Percentiles rank a stretch among this genome's conserved stretches.
These are phyloP conservation scores for Ciconia maguari DNA, from an alignment of 2,113 vertebrate species.

Conservation along the genomic window DNA sequence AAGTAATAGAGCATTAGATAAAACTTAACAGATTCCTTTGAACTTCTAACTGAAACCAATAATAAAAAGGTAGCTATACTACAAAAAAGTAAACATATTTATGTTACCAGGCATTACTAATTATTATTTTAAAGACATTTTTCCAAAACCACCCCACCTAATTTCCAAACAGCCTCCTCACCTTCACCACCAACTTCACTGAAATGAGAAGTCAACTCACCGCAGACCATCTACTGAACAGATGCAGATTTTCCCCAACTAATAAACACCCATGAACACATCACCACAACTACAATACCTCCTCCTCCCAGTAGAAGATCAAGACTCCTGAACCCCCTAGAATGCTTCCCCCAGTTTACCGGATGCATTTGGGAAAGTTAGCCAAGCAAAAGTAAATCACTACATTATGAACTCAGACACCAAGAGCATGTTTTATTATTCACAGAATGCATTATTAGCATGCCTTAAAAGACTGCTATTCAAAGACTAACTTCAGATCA, in stretches of 20 bases:
- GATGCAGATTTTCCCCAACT: not conserved
- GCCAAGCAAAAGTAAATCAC: not conserved
- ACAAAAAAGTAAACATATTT: not conserved
- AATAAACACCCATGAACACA: not conserved
- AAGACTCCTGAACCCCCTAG: not conserved
- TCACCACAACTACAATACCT: not conserved
- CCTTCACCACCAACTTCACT: not conserved
- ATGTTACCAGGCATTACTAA: not conserved
- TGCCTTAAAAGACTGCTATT: not conserved
- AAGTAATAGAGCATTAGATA: not conserved
- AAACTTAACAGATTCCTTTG: not conserved
- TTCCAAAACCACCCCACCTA: not conserved
- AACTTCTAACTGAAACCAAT: not conserved
- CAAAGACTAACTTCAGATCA: not conserved
- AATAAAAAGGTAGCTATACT: not conserved
- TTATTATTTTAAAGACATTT: not conserved
- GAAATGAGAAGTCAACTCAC: not conserved
- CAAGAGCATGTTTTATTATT: accelerated
- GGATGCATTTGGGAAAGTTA: not conserved
- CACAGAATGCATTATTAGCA: not conserved
- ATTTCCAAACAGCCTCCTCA: not conserved
- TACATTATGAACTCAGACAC: not conserved
- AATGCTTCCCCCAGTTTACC: accelerated
- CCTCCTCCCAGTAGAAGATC: not conserved
- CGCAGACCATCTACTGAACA: not conserved